A percentile compares a stretch with the other conserved stretches of the same genome.
phyloP scores from a whole-genome alignment of 2,797 vertebrate genomes.

The Sebastes elongatus region DNA sequence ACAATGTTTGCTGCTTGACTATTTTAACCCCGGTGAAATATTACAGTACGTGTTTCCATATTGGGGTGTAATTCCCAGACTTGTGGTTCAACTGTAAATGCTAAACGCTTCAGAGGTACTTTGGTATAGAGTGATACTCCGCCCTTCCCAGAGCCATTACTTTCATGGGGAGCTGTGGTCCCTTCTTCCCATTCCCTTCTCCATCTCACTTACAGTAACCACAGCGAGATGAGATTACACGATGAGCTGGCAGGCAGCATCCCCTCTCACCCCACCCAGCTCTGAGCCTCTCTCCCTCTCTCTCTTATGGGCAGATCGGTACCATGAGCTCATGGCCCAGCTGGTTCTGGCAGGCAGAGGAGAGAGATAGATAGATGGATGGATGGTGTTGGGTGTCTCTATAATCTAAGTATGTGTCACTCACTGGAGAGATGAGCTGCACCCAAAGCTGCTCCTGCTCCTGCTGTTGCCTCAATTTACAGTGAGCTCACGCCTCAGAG shows the following conservation, averaged over 20 bases:
- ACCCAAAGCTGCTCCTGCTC: conserved; percentile 28
- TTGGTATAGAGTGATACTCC: conserved; percentile 28
- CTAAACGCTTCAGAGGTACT: conserved; percentile 43
- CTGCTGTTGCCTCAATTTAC: conserved; percentile 38
- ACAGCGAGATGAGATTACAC: conserved; percentile 70
- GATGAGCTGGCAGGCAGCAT: conserved; percentile 64
- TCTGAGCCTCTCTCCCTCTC: conserved; percentile 14
- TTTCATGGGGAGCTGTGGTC: conserved; percentile 57
- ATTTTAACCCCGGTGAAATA: conserved; percentile 8
- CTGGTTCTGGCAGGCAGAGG: conserved; percentile 53
- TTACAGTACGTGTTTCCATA: conserved; percentile 39
- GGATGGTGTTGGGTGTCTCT: conserved; percentile 69
- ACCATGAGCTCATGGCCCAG: conserved; percentile 72
- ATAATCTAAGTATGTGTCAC: conserved; percentile 68
- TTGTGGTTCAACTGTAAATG: conserved; percentile 55
- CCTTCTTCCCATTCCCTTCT: conserved; percentile 60
- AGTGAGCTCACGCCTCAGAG: conserved; percentile 56
- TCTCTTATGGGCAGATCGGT: conserved; percentile 40
- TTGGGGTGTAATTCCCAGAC: conserved; percentile 52
- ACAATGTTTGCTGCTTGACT: neutral
- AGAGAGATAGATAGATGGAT: conserved; percentile 16
- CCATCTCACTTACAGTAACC: conserved; percentile 75
- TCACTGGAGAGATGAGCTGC: conserved; percentile 57
- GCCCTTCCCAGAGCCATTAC: conserved; percentile 69
- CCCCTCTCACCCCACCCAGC: conserved; percentile 54